These are phyloP conservation scores for Eleginops maclovinus DNA, from an alignment of 2,113 vertebrate genomes.

Conservation along the genomic window DNA sequence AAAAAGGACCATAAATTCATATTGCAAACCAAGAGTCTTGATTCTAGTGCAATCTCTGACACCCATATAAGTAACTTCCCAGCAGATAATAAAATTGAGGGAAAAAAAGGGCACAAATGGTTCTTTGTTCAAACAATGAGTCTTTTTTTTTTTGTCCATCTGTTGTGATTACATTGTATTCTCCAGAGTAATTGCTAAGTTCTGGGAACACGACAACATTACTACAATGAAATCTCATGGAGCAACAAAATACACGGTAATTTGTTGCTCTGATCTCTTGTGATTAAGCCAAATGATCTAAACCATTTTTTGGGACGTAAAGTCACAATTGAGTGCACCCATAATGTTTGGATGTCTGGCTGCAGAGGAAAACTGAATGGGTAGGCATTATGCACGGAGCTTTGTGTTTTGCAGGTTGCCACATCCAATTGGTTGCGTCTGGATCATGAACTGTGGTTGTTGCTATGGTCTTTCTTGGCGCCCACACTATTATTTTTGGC, in stretches of 20 bases:
- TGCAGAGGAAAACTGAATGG: not conserved
- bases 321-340: not conserved
- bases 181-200: not conserved
- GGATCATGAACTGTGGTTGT: too few species aligned
- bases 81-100: not conserved
- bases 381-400: not conserved
- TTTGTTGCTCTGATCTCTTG: not conserved
- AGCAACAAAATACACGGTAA: not conserved
- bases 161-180: not conserved
- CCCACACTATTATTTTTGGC: too few species aligned
- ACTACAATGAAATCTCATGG: not conserved
- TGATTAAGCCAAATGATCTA: not conserved
- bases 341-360: not conserved
- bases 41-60: conserved; percentile 31
- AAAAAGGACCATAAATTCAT: conserved; percentile 50
- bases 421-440: too few species aligned
- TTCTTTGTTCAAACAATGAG: not conserved
- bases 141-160: not conserved
- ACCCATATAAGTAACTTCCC: conserved; percentile 27
- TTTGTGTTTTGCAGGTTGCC: too few species aligned
- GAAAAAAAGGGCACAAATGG: not conserved
- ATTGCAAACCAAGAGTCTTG: conserved; percentile 37
- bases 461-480: too few species aligned
- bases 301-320: too few species aligned
- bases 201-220: not conserved